A percentile compares a stretch with the other conserved stretches of the same genome.
Conservation (phyloP, 1,140 invertebrate species). For the Aphelinus atriplicis region DNA sequence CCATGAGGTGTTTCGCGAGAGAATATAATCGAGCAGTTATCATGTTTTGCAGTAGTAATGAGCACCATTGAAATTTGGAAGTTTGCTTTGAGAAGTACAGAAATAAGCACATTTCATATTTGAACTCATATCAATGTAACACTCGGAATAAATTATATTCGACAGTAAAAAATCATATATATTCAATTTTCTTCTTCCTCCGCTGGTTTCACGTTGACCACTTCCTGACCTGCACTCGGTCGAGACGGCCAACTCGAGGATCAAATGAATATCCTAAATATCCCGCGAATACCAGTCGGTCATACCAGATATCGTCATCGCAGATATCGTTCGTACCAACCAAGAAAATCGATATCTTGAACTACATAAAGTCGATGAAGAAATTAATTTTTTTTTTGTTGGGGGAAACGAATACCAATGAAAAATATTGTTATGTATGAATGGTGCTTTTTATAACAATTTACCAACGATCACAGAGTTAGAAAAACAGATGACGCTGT, state of each 20-base stretch:
- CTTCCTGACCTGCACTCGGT: slow-evolving; percentile 52
- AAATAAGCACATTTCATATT: no score
- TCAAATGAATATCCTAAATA: slow-evolving; percentile 50
- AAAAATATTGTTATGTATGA: neutral
- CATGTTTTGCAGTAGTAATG: no score
- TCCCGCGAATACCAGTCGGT: slow-evolving; percentile 43
- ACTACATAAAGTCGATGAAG: slow-evolving; percentile 27
- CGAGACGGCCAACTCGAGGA: slow-evolving; percentile 37
- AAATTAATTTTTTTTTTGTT: slow-evolving; percentile 22
- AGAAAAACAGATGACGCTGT: neutral
- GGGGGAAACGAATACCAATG: neutral
- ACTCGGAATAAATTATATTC: no score
- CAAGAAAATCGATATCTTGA: slow-evolving; percentile 38
- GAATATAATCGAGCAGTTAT: slow-evolving; percentile 17
- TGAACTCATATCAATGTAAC: no score
- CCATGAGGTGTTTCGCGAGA: slow-evolving; percentile 28
- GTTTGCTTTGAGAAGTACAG: no score
- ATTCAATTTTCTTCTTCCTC: slow-evolving; percentile 44
- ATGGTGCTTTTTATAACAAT: slow-evolving; percentile 21
- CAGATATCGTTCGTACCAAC: slow-evolving; percentile 45
- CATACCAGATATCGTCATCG: slow-evolving; percentile 46
- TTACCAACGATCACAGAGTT: slow-evolving; percentile 5
- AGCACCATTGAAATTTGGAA: no score
- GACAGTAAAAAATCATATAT: no score
- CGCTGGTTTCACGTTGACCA: slow-evolving; percentile 44